Evolutionary conservation across 2,797 vertebrate species (phyloP).

Genomic region (Catharus ustulatus): DNA sequence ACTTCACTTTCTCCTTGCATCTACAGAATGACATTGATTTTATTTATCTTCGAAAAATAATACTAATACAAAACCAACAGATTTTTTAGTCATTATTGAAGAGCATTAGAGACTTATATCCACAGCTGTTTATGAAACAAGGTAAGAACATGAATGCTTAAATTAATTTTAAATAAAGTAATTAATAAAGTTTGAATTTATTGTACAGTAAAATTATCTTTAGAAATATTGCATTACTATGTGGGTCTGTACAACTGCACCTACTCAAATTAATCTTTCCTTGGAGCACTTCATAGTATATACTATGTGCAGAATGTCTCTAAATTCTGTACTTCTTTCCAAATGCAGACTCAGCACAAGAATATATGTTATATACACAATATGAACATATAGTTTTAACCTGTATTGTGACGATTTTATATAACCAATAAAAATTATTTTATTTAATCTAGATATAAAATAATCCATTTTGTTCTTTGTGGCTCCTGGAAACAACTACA

Average conservation of each 20-base stretch:
- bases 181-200: neutral
- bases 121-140: neutral
- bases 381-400: neutral
- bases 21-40: neutral
- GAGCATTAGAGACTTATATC: neutral
- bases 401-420: neutral
- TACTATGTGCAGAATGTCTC: fast-evolving
- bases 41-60: neutral
- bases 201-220: neutral
- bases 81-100: neutral
- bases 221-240: neutral
- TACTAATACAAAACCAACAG: neutral
- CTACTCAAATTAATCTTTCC: neutral
- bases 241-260: neutral
- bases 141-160: neutral
- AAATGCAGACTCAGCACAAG: neutral
- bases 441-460: neutral
- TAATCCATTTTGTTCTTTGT: neutral
- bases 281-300: neutral
- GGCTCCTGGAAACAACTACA: neutral
- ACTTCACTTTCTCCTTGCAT: neutral
- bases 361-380: fast-evolving
- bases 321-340: neutral
- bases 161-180: neutral
- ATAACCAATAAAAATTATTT: neutral